Conservation (phyloP, 2,888 invertebrate genomes). For the Drosophila kokeensis region DNA sequence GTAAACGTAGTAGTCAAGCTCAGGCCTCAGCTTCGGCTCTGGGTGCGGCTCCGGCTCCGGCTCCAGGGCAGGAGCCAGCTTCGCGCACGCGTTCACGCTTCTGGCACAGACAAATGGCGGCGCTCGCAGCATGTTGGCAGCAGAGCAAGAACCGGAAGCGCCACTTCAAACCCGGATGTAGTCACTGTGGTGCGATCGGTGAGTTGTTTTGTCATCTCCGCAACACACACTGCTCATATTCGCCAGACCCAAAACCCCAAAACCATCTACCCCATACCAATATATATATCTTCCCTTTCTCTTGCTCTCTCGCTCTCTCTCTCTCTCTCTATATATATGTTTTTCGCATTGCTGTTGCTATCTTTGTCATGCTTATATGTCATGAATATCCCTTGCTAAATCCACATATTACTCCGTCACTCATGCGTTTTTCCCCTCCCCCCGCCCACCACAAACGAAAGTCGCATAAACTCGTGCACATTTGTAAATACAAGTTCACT, state of each 20-base stretch:
- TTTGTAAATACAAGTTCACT: slow-evolving; percentile 33
- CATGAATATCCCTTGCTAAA: slow-evolving; percentile 25
- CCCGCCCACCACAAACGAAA: slow-evolving; percentile 2
- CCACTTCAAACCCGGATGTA: slow-evolving; percentile 81
- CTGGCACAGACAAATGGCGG: slow-evolving; percentile 83
- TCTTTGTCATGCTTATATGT: slow-evolving; percentile 36
- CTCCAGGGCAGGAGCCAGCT: slow-evolving; percentile 48
- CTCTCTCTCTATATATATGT: slow-evolving; percentile 26
- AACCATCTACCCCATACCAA: slow-evolving; percentile 11
- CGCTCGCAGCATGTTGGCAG: slow-evolving; percentile 76
- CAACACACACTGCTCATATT: slow-evolving; percentile 46
- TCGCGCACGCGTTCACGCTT: slow-evolving; percentile 73
- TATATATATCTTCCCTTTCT: slow-evolving; percentile 4
- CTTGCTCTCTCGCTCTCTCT: slow-evolving; percentile 17
- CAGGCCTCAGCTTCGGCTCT: slow-evolving; percentile 50
- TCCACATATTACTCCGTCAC: slow-evolving; percentile 16
- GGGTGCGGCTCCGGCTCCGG: slow-evolving; percentile 9
- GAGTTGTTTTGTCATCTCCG: slow-evolving; percentile 82
- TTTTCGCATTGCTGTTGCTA: slow-evolving; percentile 42
- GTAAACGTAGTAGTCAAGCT: slow-evolving; percentile 68
- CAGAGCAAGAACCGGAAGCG: slow-evolving; percentile 78
- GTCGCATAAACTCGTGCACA: slow-evolving; percentile 17
- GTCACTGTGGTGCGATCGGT: slow-evolving; percentile 85
- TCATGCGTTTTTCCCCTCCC: slow-evolving; percentile 5
- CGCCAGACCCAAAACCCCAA: slow-evolving; percentile 6